These are phyloP conservation scores for Macroramphosus scolopax DNA, from an alignment of 2,797 vertebrate species.

Conservation along the genomic window DNA sequence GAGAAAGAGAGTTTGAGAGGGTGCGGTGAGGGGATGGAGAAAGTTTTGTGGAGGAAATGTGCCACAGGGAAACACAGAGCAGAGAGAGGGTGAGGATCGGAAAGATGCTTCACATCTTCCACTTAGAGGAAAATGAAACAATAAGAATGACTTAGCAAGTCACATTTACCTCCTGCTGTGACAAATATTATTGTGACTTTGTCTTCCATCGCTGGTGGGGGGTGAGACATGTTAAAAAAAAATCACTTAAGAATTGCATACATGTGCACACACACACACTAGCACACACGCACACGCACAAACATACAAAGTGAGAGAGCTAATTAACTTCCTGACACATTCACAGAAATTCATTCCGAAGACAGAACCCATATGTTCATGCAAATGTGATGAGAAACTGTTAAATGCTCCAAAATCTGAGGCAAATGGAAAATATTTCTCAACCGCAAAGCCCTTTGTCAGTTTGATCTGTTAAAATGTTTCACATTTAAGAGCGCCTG, in stretches of 20 bases:
- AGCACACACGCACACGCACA: constrained; percentile 41
- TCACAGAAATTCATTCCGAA: constrained; percentile 73
- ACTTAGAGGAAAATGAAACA: constrained; percentile 51
- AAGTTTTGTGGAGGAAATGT: constrained; percentile 51
- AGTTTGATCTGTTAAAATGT: constrained; percentile 27
- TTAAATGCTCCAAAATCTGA: constrained; percentile 68
- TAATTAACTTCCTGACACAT: constrained; percentile 78
- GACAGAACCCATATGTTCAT: constrained; percentile 78
- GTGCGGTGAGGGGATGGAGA: constrained; percentile 51
- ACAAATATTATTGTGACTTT: constrained; percentile 68
- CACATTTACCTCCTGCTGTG: constrained; percentile 76
- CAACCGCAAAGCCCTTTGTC: constrained; percentile 25
- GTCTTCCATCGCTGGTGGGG: constrained; percentile 37
- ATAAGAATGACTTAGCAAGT: constrained; percentile 70
- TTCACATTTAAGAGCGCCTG: constrained; percentile 37
- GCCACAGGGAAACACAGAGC: constrained; percentile 32
- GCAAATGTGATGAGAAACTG: constrained; percentile 74
- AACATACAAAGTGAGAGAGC: constrained; percentile 52
- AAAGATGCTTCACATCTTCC: constrained; percentile 42
- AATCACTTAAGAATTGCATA: constrained; percentile 20
- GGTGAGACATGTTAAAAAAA: constrained; percentile 21
- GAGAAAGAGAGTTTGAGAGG: constrained; percentile 36
- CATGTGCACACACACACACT: constrained; percentile 33
- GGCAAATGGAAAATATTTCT: constrained; percentile 55
- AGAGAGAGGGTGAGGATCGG: constrained; percentile 20